phyloP scores from a whole-genome alignment of 2,113 vertebrate genomes.

The Tympanuchus pallidicinctus region DNA sequence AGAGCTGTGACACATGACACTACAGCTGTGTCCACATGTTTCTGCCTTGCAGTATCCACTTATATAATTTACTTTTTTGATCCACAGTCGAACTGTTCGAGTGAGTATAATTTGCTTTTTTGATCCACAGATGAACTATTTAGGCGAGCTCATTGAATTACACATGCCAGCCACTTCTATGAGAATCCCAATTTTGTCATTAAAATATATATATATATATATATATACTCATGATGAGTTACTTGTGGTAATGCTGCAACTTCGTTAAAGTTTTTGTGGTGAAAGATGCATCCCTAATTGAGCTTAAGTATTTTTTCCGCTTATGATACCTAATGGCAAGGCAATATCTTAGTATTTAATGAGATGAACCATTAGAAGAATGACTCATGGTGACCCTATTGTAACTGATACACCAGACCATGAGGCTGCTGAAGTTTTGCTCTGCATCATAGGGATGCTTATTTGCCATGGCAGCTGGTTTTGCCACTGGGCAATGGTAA shows the following conservation, averaged over 20 bases:
- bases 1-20: conserved; percentile 89
- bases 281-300: conserved; percentile 74
- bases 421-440: conserved; percentile 34
- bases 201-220: conserved; percentile 53
- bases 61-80: conserved; percentile 88
- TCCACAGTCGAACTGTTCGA: conserved; percentile 79
- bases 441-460: conserved; percentile 5
- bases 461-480: not conserved
- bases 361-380: conserved; percentile 75
- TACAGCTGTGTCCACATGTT: conserved; percentile 96
- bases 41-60: conserved; percentile 83
- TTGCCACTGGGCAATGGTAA: not conserved
- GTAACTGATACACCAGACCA: conserved; percentile 56
- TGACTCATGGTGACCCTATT: conserved; percentile 70
- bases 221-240: conserved; percentile 56
- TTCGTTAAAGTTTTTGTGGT: conserved; percentile 67
- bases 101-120: conserved; percentile 77
- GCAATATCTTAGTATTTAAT: conserved; percentile 74
- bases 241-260: conserved; percentile 56
- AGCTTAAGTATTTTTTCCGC: conserved; percentile 71
- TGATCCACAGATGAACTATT: conserved; percentile 79
- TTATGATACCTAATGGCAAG: conserved; percentile 73
- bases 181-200: conserved; percentile 85
- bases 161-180: conserved; percentile 86
- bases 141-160: conserved; percentile 90